phyloP scores from a whole-genome alignment of 1,140 invertebrate species.

The Achatina immaculata region DNA sequence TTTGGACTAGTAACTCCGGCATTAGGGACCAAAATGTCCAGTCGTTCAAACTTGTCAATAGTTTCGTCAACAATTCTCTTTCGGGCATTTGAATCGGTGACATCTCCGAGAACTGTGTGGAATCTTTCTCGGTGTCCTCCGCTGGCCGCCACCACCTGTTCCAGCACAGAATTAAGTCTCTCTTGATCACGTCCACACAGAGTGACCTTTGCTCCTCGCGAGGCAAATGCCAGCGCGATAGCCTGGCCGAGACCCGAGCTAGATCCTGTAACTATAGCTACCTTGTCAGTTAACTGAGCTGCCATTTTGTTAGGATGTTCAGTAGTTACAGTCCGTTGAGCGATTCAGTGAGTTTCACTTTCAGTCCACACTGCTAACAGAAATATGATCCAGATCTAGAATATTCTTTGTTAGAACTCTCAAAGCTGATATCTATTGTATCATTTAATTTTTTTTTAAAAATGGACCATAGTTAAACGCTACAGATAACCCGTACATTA shows the following conservation, averaged over 20 bases:
- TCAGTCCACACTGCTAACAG: too few species aligned
- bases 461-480: too few species aligned
- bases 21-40: slow-evolving; percentile 19
- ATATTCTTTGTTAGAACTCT: too few species aligned
- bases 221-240: slow-evolving; percentile 10
- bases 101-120: background rate
- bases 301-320: too few species aligned
- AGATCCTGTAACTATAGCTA: slow-evolving; percentile 13
- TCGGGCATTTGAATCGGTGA: background rate
- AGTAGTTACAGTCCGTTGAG: too few species aligned
- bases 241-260: slow-evolving; percentile 23
- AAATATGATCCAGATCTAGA: too few species aligned
- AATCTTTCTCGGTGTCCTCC: background rate
- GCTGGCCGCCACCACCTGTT: background rate
- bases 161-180: background rate
- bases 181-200: slow-evolving; percentile 23
- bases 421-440: too few species aligned
- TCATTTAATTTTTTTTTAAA: too few species aligned
- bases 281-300: background rate
- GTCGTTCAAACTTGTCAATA: slow-evolving; percentile 5
- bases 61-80: background rate
- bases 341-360: too few species aligned
- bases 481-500: too few species aligned
- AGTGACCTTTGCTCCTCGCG: background rate
- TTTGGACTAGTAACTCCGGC: background rate